Evolutionary conservation across 1,140 invertebrate species (phyloP).

Genomic region (Teleopsis dalmanni): DNA sequence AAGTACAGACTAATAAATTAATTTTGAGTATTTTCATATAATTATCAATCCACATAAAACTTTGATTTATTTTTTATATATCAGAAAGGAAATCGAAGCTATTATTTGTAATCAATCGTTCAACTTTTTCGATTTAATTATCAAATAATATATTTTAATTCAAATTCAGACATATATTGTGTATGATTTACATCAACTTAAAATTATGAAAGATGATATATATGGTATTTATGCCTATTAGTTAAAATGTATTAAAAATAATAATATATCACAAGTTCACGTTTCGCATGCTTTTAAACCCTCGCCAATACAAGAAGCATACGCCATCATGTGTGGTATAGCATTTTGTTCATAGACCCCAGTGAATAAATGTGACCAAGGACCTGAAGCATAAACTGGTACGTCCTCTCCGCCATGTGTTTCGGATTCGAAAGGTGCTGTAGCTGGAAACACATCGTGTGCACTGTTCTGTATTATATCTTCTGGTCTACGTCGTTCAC

Average conservation of each 20-base stretch:
- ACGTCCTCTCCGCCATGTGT: constrained; percentile 67
- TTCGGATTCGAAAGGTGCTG: constrained; percentile 49
- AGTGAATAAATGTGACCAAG: constrained; percentile 64
- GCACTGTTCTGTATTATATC: constrained; percentile 4
- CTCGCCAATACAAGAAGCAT: constrained; percentile 53
- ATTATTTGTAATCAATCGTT: too few species aligned
- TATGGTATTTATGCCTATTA: neutral
- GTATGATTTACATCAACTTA: neutral
- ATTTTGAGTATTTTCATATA: too few species aligned
- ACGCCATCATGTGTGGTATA: constrained; percentile 68
- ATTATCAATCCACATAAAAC: too few species aligned
- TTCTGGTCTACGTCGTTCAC: constrained; percentile 29
- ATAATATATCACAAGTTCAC: neutral
- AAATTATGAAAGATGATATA: neutral
- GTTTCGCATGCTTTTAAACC: constrained; percentile 29
- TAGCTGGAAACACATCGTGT: constrained; percentile 46
- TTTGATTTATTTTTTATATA: too few species aligned
- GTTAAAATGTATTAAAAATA: too few species aligned
- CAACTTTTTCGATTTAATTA: too few species aligned
- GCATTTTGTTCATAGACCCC: constrained; percentile 73
- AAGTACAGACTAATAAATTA: too few species aligned
- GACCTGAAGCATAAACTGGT: constrained; percentile 54
- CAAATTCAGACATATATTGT: neutral
- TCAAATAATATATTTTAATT: neutral
- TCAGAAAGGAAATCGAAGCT: too few species aligned